phyloP scores from a whole-genome alignment of 2,888 invertebrate genomes.

The Acrobasis suavella region DNA sequence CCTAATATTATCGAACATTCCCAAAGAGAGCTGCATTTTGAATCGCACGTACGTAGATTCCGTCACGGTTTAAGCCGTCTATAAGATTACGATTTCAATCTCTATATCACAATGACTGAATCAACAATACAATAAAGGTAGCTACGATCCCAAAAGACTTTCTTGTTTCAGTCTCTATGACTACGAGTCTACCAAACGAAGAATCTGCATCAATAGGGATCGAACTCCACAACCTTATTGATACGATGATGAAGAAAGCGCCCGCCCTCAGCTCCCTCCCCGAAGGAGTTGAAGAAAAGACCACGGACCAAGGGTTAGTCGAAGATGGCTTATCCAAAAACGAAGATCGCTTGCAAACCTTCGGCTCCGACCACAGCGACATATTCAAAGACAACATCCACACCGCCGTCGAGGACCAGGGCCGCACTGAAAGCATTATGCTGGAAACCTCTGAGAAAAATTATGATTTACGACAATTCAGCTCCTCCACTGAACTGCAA shows the following conservation, averaged over 20 bases:
- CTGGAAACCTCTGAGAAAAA: slow-evolving; percentile 20
- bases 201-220: slow-evolving; percentile 51
- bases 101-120: too few relatives aligned
- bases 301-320: slow-evolving; percentile 31
- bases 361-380: slow-evolving; percentile 50
- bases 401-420: slow-evolving; percentile 49
- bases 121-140: too few relatives aligned
- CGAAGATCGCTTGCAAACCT: slow-evolving; percentile 35
- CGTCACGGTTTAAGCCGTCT: too few relatives aligned
- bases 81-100: too few relatives aligned
- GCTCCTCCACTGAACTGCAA: slow-evolving; percentile 46
- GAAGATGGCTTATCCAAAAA: slow-evolving; percentile 33
- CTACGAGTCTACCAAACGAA: slow-evolving; percentile 45
- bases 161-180: slow-evolving; percentile 44
- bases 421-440: slow-evolving; percentile 30
- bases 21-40: too few relatives aligned
- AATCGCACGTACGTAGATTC: too few relatives aligned
- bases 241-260: slow-evolving; percentile 41
- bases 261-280: slow-evolving; percentile 37
- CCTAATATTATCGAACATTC: too few relatives aligned
- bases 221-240: slow-evolving; percentile 53
- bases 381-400: slow-evolving; percentile 53
- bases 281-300: slow-evolving; percentile 43
- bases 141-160: background rate
- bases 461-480: slow-evolving; percentile 32